Conservation (phyloP, 2,888 invertebrate genomes). For the Torymus auratus region DNA sequence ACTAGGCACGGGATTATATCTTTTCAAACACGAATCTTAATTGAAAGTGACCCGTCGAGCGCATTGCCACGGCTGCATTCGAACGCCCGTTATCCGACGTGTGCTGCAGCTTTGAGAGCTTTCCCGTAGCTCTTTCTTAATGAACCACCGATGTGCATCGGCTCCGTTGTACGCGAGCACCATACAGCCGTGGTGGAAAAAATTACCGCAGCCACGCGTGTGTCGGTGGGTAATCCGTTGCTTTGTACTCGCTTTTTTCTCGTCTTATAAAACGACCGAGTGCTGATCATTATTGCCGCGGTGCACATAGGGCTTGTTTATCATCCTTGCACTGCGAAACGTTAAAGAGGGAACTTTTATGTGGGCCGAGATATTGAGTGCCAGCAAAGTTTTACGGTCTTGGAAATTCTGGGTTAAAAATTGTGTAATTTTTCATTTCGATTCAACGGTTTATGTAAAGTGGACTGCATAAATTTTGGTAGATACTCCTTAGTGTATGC, state of each 20-base stretch:
- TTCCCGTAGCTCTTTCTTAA: conserved; percentile 4
- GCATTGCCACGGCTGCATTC: neutral
- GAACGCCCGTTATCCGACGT: neutral
- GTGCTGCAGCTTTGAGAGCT: conserved; percentile 23
- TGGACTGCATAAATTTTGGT: conserved; percentile 8
- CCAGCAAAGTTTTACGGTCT: neutral
- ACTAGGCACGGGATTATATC: conserved; percentile 25
- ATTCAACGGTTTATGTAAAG: conserved; percentile 13
- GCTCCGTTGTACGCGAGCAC: neutral
- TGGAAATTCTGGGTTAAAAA: neutral
- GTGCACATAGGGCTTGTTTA: neutral
- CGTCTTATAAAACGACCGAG: no score
- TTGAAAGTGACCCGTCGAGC: conserved; percentile 9
- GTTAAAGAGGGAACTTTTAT: neutral
- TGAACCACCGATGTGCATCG: conserved; percentile 3
- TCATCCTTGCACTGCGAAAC: neutral
- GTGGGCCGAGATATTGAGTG: neutral
- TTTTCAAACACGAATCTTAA: conserved; percentile 24
- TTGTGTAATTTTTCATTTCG: conserved; percentile 22
- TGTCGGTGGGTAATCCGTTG: no score
- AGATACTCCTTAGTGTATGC: neutral
- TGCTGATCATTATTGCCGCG: no score
- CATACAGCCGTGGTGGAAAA: neutral
- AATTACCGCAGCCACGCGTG: neutral
- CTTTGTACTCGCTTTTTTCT: no score